These are phyloP conservation scores for Ascaphus truei DNA, from an alignment of 2,113 vertebrate species.

Conservation along the genomic window DNA sequence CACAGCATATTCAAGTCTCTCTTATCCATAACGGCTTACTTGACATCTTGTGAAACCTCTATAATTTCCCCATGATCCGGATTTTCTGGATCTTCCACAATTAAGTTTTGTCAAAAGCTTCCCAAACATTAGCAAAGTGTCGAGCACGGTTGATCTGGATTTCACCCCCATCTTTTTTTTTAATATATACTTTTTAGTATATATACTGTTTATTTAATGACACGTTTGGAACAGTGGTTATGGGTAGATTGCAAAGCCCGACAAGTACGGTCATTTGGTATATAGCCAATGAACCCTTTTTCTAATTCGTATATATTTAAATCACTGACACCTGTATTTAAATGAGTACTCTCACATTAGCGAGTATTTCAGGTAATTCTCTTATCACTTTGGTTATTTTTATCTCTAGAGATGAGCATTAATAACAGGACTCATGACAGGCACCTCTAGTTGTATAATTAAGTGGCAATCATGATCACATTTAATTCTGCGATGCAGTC, in stretches of 20 bases:
- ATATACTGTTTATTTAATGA: too few relatives aligned
- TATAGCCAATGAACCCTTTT: slow-evolving; percentile 48
- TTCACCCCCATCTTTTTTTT: too few relatives aligned
- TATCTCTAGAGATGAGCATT: slow-evolving; percentile 52
- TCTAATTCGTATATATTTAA: slow-evolving; percentile 58
- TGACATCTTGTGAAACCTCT: slow-evolving; percentile 68
- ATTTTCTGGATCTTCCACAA: slow-evolving; percentile 67
- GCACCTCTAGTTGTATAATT: slow-evolving; percentile 18
- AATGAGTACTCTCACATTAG: slow-evolving; percentile 47
- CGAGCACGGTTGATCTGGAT: too few relatives aligned
- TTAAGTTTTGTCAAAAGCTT: slow-evolving; percentile 76
- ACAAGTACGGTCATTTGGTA: slow-evolving; percentile 27
- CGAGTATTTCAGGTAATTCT: slow-evolving; percentile 40
- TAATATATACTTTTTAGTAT: too few relatives aligned
- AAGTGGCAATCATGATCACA: slow-evolving; percentile 35
- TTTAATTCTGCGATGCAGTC: slow-evolving; percentile 9
- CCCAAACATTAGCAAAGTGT: slow-evolving; percentile 55
- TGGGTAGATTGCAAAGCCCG: not conserved
- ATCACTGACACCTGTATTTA: slow-evolving; percentile 54
- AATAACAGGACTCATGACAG: slow-evolving; percentile 33
- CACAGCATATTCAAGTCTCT: slow-evolving; percentile 43
- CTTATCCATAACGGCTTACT: slow-evolving; percentile 44
- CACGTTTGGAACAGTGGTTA: too few relatives aligned
- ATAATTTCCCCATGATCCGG: slow-evolving; percentile 72
- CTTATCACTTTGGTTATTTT: slow-evolving; percentile 43